Conservation (phyloP, 2,113 vertebrate species). For the Notarius quadriscutis region DNA sequence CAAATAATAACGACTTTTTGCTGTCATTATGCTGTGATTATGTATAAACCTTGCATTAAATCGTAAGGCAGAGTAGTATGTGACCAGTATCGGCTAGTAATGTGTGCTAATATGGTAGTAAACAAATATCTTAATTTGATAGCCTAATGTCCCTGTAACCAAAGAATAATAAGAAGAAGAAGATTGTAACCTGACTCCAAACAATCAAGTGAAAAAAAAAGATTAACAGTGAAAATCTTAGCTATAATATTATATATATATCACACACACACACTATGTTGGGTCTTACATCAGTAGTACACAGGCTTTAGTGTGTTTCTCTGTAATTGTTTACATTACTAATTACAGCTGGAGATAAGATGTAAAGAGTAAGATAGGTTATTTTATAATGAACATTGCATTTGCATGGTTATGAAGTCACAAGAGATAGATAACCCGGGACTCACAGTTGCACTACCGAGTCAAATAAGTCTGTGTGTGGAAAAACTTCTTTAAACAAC, state of each 20-base stretch:
- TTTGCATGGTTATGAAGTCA: not conserved
- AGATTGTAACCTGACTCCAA: not conserved
- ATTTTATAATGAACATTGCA: not conserved
- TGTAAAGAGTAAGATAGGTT: not conserved
- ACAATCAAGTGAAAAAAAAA: not conserved
- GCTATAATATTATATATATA: no score
- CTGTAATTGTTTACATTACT: not conserved
- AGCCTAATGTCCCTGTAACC: not conserved
- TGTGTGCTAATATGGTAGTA: not conserved
- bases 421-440: not conserved
- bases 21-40: not conserved
- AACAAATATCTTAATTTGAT: no score
- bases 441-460: not conserved
- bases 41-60: not conserved
- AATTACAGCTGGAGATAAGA: not conserved
- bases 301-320: not conserved
- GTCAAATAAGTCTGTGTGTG: not conserved
- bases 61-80: not conserved
- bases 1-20: no score
- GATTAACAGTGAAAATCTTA: not conserved
- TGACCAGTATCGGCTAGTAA: not conserved
- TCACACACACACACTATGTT: no score
- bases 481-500: not conserved
- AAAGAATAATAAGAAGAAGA: not conserved
- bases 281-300: not conserved